Base-by-base conservation (phyloP, 2,113 vertebrate species). In the Propithecus coquereli region DNA sequence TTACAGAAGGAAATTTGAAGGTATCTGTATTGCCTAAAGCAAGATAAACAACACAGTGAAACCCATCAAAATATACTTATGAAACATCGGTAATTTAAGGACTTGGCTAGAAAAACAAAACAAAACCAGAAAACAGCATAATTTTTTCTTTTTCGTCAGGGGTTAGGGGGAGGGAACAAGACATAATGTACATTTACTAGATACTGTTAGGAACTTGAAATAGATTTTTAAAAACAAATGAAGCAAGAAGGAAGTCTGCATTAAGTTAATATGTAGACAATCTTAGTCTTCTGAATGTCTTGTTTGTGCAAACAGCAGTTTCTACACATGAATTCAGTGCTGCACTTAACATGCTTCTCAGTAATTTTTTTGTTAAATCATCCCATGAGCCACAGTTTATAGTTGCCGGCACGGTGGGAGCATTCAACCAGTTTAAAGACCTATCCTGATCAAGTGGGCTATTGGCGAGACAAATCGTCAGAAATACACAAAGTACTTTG, bases 21-120 rank as follows among this genome's bases (percentile, higher is more conserved):
- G 85, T 87, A 94, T 86, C 37, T 63, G 52, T 70, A 22, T 71
- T 23, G 59, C 68, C 89, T 52, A 87, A 37, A 81, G 84, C 59
- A 82, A 96, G 97, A 88, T 68, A 86, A 90, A 87, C 77, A 74
- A 57, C 82, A 92, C 59, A 50, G 17, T 63, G 93, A 95, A 95
- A 84, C 37, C 54, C 93, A 81, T 84, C 85, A 74, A 54, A 95
- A 82, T 73, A 61, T 86, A 34, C 47, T 92, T 92, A 83, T 27
- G 77, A 90, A 90, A 66, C 52, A 32, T 45, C 47, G 3, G 3
- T 57, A 45, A 84, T 84, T 94, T 84, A 76, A 95, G n/a, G 63
- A 17, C 71, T 88, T 88, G 77, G 34, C 77, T 81, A 89, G 86
- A 77, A 85, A 96, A 96, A 87, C 86, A 82, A 89, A 83, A 87